These are phyloP conservation scores for Cheilosia vulpina DNA, from an alignment of 2,888 invertebrate genomes.

Conservation along the genomic window DNA sequence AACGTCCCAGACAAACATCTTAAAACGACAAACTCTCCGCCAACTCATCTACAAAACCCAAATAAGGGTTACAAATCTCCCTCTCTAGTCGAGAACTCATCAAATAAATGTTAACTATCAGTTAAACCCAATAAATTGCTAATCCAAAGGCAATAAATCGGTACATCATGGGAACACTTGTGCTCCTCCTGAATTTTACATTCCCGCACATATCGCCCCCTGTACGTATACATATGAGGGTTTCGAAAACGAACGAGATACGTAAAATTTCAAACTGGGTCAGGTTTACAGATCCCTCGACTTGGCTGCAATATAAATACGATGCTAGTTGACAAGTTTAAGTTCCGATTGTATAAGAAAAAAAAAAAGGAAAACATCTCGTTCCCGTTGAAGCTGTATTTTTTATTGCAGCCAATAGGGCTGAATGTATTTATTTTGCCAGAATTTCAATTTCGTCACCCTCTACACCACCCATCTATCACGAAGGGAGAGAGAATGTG, in stretches of 20 bases:
- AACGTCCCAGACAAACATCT: not conserved
- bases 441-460: constrained; percentile 61
- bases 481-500: constrained; percentile 22
- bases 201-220: not conserved
- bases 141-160: constrained; percentile 57
- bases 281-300: constrained; percentile 67
- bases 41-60: not conserved
- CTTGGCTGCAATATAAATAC: constrained; percentile 54
- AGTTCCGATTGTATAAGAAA: constrained; percentile 36
- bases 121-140: constrained; percentile 61
- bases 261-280: constrained; percentile 55
- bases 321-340: constrained; percentile 61
- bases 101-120: constrained; percentile 63
- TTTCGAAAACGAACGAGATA: constrained; percentile 7
- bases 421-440: constrained; percentile 57
- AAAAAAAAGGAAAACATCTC: constrained; percentile 8
- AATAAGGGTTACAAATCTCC: constrained; percentile 2
- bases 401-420: constrained; percentile 28
- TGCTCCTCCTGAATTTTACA: constrained; percentile 30
- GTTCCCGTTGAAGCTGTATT: not conserved
- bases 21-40: not conserved
- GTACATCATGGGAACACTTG: constrained; percentile 49
- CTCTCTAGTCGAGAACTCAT: constrained; percentile 32
- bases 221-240: not conserved
- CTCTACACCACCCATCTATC: constrained; percentile 13